These are phyloP conservation scores for Micrastur ruficollis DNA, from an alignment of 2,797 vertebrate genomes.

Conservation along the genomic window DNA sequence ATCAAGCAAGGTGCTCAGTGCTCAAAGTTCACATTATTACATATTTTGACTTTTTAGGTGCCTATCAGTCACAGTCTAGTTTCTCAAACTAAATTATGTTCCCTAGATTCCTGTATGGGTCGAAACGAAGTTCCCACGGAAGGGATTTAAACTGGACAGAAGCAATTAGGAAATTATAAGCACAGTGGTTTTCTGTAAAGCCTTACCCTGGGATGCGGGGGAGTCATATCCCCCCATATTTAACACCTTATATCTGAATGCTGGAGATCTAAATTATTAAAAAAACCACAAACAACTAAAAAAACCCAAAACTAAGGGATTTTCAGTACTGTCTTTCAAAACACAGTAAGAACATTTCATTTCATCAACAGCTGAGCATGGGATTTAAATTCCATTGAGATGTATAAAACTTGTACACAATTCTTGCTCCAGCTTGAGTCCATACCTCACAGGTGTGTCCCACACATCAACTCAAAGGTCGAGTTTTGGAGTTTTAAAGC, in stretches of 20 bases:
- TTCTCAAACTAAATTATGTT: not conserved
- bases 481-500: not conserved
- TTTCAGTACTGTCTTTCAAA: not conserved
- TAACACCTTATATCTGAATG: not conserved
- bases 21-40: not conserved
- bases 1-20: not conserved
- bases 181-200: not conserved
- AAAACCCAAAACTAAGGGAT: not conserved
- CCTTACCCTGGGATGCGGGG: not conserved
- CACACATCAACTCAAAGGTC: not conserved
- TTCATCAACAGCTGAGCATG: not conserved
- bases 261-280: not conserved
- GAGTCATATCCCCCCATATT: not conserved
- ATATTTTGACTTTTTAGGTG: not conserved
- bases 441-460: not conserved
- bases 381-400: not conserved
- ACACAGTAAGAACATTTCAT: not conserved
- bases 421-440: not conserved
- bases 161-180: not conserved
- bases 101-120: not conserved
- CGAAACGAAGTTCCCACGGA: not conserved
- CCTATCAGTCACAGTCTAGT: not conserved
- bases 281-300: not conserved
- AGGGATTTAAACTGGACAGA: not conserved
- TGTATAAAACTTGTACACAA: not conserved